A percentile compares a stretch with the other conserved stretches of the same genome.
phyloP scores from a whole-genome alignment of 2,888 invertebrate genomes.

The Phaonia tiefii region DNA sequence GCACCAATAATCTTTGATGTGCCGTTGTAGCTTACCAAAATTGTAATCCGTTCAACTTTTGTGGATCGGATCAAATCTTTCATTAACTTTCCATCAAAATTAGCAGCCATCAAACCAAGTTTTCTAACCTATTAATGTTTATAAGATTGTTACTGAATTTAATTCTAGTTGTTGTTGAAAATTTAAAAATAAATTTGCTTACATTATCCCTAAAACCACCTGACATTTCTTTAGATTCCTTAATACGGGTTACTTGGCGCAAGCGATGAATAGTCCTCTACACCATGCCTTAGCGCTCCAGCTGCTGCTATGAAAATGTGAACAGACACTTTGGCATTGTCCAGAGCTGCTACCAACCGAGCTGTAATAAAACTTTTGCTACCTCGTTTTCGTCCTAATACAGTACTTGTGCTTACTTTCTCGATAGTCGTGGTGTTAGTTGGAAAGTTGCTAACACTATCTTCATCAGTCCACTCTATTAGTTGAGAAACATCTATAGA shows the following conservation, averaged over 20 bases:
- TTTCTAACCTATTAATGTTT: constrained; percentile 7
- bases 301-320: background rate
- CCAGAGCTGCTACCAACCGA: no score
- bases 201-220: no score
- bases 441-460: no score
- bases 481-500: background rate
- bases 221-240: background rate
- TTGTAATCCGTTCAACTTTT: no score
- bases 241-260: no score
- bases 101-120: background rate
- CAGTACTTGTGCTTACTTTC: no score
- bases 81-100: constrained; percentile 5
- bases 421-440: no score
- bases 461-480: background rate
- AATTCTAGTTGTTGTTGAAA: background rate
- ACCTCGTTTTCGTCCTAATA: no score
- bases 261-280: no score
- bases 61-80: constrained; percentile 11
- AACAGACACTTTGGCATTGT: background rate
- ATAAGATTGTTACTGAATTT: background rate
- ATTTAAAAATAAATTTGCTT: no score
- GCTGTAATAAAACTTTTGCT: no score
- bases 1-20: background rate
- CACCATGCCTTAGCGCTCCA: background rate
- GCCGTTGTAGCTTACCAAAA: background rate